Evolutionary conservation across 2,113 vertebrate species (phyloP), one percentile per base, ranked within the genome.

Genomic region (Ivindomyrus marchei): DNA sequence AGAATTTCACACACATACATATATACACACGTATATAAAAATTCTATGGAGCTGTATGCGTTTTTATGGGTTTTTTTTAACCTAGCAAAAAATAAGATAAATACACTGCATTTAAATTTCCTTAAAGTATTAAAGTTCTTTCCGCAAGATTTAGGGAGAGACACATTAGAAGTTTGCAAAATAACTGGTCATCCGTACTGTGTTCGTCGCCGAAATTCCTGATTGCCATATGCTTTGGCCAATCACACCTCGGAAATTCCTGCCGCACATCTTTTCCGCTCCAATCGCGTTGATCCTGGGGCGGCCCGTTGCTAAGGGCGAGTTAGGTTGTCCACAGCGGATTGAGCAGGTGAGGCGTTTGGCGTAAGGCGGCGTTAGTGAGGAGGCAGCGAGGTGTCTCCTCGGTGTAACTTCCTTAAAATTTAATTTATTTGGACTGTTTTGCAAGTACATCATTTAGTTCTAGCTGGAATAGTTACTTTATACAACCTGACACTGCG

Each of bases 271-370:
- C 36, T 62, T n/a, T 2, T 88, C 6, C 27, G 53, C 87, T 62
- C 95, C 95, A 94, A 94, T 95, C 3, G 85, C 31, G 87, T 80
- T 74, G 42, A 45, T 47, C 74, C 53, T 88, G 88, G 85, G 95
- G 95, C 94, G 95, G 95, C 89, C 93, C 95, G 96, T 96, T 95
- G 95, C 95, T 94, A 96, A 92, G 96, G 95, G 93, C 92, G 94
- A 95, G 95, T 95, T 95, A 93, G 95, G 93, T 95, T 95, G 89
- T 92, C 92, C 47, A 94, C 91, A 24, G 92, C 36, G 74, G 24
- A 56, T n/a, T 74, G 45, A 42, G 88, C 93, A 93, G 92, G 92
- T 92, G 94, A 94, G 89, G 53, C 85, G 52, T 10, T 56, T 19
- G 80, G 46, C 58, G 15, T 87, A 50, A 45, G 85, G 24, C 62